Percentiles rank a stretch among this genome's conserved stretches.
Evolutionary conservation across 2,888 invertebrate species (phyloP).

Genomic region (Phyllotreta cruciferae): DNA sequence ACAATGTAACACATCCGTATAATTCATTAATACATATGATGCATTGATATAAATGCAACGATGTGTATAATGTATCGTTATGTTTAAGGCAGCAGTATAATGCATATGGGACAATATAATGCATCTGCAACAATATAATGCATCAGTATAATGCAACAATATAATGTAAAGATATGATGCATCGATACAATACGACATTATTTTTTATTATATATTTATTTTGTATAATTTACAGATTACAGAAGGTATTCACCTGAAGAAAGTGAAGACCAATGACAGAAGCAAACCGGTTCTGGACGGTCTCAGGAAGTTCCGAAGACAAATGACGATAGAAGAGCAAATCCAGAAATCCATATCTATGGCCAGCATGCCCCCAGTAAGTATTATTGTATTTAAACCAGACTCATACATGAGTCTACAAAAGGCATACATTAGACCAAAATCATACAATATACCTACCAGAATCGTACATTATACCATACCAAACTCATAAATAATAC

Average conservation of each 20-base stretch:
- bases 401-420: too few relatives aligned
- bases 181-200: too few relatives aligned
- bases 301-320: slow-evolving; percentile 84
- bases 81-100: neutral
- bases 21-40: neutral
- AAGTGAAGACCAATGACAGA: slow-evolving; percentile 82
- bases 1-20: slow-evolving; percentile 37
- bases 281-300: slow-evolving; percentile 86
- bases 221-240: slow-evolving; percentile 67
- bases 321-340: slow-evolving; percentile 90
- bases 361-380: slow-evolving; percentile 64
- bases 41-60: neutral
- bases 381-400: slow-evolving; percentile 13
- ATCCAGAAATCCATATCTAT: slow-evolving; percentile 82
- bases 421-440: too few relatives aligned
- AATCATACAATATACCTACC: too few relatives aligned
- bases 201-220: too few relatives aligned
- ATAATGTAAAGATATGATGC: too few relatives aligned
- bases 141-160: too few relatives aligned
- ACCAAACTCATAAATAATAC: too few relatives aligned
- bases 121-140: too few relatives aligned
- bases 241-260: slow-evolving; percentile 76
- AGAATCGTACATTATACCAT: too few relatives aligned
- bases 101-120: too few relatives aligned
- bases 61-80: slow-evolving; percentile 11